phyloP scores from a whole-genome alignment of 2,797 vertebrate genomes.

The Discoglossus pictus region DNA sequence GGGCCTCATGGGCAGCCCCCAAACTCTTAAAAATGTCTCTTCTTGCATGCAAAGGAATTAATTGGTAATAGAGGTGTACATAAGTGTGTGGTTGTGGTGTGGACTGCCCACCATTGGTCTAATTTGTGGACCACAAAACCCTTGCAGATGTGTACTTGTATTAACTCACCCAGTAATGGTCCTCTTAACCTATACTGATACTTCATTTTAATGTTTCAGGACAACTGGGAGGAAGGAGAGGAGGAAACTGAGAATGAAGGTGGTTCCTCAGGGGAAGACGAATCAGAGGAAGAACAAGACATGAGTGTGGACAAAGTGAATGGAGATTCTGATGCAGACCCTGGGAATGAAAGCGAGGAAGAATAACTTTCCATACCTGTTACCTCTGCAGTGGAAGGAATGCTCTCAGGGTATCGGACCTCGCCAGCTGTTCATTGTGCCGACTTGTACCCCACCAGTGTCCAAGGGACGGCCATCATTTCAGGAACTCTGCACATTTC shows the following conservation, averaged over 20 bases:
- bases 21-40: no score
- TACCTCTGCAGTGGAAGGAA: not conserved
- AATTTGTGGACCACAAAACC: no score
- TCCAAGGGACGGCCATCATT: slow-evolving; percentile 35
- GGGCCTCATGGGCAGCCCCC: no score
- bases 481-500: slow-evolving; percentile 56
- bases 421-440: slow-evolving; percentile 46
- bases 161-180: no score
- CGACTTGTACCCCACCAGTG: slow-evolving; percentile 39
- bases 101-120: no score
- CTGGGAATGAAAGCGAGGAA: slow-evolving; percentile 93
- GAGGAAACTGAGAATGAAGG: slow-evolving; percentile 61
- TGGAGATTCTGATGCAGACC: slow-evolving; percentile 92
- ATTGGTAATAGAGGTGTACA: no score
- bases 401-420: slow-evolving; percentile 54
- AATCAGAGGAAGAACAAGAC: slow-evolving; percentile 64
- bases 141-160: no score
- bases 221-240: slow-evolving; percentile 92
- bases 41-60: no score
- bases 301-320: slow-evolving; percentile 82
- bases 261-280: slow-evolving; percentile 64
- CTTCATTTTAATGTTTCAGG: slow-evolving; percentile 63
- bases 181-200: no score
- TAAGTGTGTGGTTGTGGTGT: no score
- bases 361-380: slow-evolving; percentile 70